Conservation (phyloP, 2,888 invertebrate species). For the Lochmaea crataegi region DNA sequence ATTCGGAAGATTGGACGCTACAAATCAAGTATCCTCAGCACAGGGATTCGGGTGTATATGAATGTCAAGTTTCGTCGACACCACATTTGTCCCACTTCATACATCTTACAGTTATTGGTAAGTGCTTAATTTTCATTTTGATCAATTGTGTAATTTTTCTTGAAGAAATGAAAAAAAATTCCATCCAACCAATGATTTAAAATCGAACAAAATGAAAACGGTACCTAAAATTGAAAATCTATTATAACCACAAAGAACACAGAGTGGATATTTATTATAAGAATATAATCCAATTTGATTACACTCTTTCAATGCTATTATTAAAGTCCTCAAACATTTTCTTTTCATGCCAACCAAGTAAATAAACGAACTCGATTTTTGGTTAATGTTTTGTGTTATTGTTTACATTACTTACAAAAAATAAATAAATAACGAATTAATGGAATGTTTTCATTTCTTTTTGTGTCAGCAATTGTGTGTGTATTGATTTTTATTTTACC, state of each 20-base stretch:
- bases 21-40: constrained; percentile 94
- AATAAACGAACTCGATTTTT: constrained; percentile 17
- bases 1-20: constrained; percentile 91
- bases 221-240: constrained; percentile 14
- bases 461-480: not conserved
- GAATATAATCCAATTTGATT: constrained; percentile 10
- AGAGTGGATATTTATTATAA: not conserved
- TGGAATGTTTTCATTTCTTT: not conserved
- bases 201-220: too few relatives aligned
- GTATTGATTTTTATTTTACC: not conserved
- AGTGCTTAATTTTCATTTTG: too few relatives aligned
- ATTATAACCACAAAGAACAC: constrained; percentile 2
- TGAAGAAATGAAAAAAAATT: too few relatives aligned
- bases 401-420: constrained; percentile 16
- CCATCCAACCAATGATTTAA: too few relatives aligned
- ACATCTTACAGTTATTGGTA: constrained; percentile 90
- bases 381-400: constrained; percentile 15
- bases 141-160: too few relatives aligned
- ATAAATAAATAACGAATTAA: constrained; percentile 6
- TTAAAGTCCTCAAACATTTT: constrained; percentile 2
- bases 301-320: constrained; percentile 18
- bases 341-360: constrained; percentile 12
- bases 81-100: constrained; percentile 94
- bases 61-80: constrained; percentile 94
- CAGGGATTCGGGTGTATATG: constrained; percentile 90